These are phyloP conservation scores for Hucho hucho DNA, from an alignment of 2,113 vertebrate species.

Conservation along the genomic window DNA sequence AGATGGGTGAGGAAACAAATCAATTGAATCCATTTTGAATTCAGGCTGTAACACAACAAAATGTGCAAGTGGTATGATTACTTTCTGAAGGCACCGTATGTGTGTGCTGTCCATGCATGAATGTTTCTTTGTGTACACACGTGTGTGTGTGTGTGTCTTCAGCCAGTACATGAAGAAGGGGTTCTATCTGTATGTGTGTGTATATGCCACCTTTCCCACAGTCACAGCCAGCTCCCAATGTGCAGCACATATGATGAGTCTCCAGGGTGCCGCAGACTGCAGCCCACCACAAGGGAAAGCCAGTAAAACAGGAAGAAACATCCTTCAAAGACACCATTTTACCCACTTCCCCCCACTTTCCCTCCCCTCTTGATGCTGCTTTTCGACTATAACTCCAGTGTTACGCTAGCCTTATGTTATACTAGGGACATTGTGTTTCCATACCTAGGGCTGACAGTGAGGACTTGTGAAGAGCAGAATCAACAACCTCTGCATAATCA, in stretches of 20 bases:
- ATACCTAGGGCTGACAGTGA: too few relatives aligned
- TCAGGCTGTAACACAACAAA: too few relatives aligned
- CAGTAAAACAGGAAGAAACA: conserved; percentile 5
- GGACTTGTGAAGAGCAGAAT: too few relatives aligned
- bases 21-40: too few relatives aligned
- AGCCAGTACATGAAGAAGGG: background rate
- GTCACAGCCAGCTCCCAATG: conserved; percentile 3
- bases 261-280: conserved; percentile 22
- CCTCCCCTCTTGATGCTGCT: background rate
- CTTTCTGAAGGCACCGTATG: background rate
- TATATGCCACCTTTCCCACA: background rate
- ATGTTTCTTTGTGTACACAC: background rate
- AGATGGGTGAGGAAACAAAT: too few relatives aligned
- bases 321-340: conserved; percentile 5
- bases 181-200: background rate
- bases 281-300: conserved; percentile 15
- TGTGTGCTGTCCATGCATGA: background rate
- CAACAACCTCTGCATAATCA: too few relatives aligned
- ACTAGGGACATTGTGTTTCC: too few relatives aligned
- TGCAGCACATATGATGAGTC: conserved; percentile 25
- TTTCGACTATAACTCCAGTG: too few relatives aligned
- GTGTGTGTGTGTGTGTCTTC: background rate
- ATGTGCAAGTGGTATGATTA: too few relatives aligned
- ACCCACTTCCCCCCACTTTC: conserved; percentile 1
- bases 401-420: too few relatives aligned